Evolutionary conservation across 2,797 vertebrate genomes (phyloP), one percentile per base, ranked within the genome.

Genomic region (Mastacembelus armatus): DNA sequence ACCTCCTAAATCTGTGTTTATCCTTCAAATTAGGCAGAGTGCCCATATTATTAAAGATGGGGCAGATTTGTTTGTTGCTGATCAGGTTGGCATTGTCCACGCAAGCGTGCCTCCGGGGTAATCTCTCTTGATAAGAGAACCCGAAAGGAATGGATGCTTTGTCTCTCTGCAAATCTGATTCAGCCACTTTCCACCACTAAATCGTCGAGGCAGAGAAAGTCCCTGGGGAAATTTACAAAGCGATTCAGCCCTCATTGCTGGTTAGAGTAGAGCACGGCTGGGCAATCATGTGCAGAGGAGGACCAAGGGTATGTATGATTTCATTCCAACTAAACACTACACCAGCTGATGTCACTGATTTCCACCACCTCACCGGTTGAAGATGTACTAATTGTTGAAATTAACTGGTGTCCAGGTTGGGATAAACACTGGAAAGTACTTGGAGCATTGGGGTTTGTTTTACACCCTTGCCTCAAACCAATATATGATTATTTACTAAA

Each of bases 101-200:
- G 45, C 69, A 8, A 32, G 39, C n/a, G 44, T 55, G 77, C 80
- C 86, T 86, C 83, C 14, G 7, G 73, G 83, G 87, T 91, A 91
- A 94, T 92, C 89, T 86, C 70, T 59, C 79, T 84, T 71, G 85
- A 90, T 91, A 91, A 88, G 84, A 76, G 74, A 81, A 76, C 57
- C 78, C 55, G 63, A 85, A 85, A 82, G 79, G 68, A 86, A 86
- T 87, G 83, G 83, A 87, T 83, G 85, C 77, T 90, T 91, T 90
- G 89, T 91, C 89, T 89, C 84, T 67, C 78, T 49, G 74, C 78
- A 87, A 90, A 90, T 91, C 91, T 92, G 90, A 90, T 92, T 90
- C 83, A 82, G 88, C 76, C 87, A 89, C 86, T 91, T 90, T 84
- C 85, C 86, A 88, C 80, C 69, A 72, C 85, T 92, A 92, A 91